These are phyloP conservation scores for Cossypha polioptera DNA, from an alignment of 2,797 vertebrate species.

Conservation along the genomic window DNA sequence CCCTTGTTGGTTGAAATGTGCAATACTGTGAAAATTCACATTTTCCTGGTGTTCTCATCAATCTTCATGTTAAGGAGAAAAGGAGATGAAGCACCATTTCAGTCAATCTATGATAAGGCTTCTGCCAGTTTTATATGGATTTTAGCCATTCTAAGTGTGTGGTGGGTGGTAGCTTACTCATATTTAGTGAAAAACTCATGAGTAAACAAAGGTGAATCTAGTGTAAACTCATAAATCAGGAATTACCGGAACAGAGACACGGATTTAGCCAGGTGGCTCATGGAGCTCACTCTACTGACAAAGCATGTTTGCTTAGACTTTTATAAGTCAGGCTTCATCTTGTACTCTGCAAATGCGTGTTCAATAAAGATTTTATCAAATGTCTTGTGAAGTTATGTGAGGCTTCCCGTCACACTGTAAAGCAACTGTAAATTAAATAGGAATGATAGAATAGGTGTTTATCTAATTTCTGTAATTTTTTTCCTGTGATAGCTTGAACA, in stretches of 20 bases:
- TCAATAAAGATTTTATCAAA: neutral
- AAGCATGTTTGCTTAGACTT: neutral
- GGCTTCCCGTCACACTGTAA: neutral
- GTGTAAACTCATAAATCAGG: constrained; percentile 5
- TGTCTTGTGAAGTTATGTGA: neutral
- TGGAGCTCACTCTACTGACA: neutral
- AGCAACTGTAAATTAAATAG: neutral
- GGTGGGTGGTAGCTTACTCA: neutral
- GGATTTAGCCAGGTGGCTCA: constrained; percentile 33
- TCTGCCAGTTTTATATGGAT: neutral
- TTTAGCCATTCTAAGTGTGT: neutral
- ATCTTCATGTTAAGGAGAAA: neutral
- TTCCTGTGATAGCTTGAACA: constrained; percentile 86
- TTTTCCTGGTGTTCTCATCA: neutral
- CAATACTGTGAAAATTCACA: neutral
- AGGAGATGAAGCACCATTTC: neutral
- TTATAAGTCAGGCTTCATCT: neutral
- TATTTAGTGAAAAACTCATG: neutral
- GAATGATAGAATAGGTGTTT: neutral
- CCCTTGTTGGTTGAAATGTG: neutral
- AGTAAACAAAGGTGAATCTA: constrained; percentile 16
- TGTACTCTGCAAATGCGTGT: neutral
- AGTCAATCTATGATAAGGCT: neutral
- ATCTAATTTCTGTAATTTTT: neutral
- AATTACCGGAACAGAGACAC: constrained; percentile 1